A percentile compares a stretch with the other conserved stretches of the same genome.
Evolutionary conservation across 2,888 invertebrate genomes (phyloP).

Genomic region (Cephus spinipes): DNA sequence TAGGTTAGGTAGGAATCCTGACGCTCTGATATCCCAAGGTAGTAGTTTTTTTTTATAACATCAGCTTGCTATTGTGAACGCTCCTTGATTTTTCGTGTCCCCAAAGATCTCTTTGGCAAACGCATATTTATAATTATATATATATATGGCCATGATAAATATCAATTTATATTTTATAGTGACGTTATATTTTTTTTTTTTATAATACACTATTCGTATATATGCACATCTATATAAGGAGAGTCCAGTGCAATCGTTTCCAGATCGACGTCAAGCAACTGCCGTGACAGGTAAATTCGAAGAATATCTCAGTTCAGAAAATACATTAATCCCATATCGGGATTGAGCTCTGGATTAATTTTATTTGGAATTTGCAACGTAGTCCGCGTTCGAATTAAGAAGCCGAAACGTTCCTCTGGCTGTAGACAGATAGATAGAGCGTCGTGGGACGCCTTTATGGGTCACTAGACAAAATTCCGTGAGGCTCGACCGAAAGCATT

Average conservation of each 20-base stretch:
- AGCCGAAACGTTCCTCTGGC: neutral
- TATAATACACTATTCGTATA: constrained; percentile 41
- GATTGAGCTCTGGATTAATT: neutral
- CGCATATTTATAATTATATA: constrained; percentile 8
- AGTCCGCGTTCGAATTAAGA: neutral
- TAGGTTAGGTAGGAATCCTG: too few relatives aligned
- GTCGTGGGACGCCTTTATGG: neutral
- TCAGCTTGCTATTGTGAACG: too few relatives aligned
- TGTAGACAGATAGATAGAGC: neutral
- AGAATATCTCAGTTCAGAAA: neutral
- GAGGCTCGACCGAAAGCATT: neutral
- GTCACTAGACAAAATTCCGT: neutral
- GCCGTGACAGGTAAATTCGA: neutral
- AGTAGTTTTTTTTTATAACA: too few relatives aligned
- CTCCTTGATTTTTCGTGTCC: too few relatives aligned
- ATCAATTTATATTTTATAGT: constrained; percentile 38
- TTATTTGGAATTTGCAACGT: neutral
- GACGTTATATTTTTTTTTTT: constrained; percentile 28
- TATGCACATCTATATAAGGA: constrained; percentile 41
- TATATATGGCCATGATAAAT: constrained; percentile 42
- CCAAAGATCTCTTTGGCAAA: too few relatives aligned
- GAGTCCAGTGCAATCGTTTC: constrained; percentile 34
- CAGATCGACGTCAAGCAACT: neutral
- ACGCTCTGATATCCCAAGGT: too few relatives aligned
- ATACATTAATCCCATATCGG: neutral